Evolutionary conservation across 1,140 invertebrate genomes (phyloP).

Genomic region (Condylostylus longicornis): DNA sequence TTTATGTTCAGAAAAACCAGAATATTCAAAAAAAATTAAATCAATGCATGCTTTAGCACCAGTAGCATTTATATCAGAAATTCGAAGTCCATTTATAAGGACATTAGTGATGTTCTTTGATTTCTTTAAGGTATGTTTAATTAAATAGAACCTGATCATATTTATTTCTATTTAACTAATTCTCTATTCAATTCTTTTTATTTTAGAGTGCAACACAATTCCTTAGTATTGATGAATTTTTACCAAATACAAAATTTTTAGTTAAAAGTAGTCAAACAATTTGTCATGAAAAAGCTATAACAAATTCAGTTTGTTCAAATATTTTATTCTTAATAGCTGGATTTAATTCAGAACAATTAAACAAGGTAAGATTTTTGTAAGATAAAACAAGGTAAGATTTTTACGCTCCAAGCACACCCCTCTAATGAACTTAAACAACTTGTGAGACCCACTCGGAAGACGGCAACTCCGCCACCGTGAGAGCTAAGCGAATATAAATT

Average conservation of each 20-base stretch:
- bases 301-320: constrained; percentile 40
- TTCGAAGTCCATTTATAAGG: constrained; percentile 36
- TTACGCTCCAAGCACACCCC: too few species aligned
- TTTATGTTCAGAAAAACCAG: constrained; percentile 40
- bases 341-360: constrained; percentile 34
- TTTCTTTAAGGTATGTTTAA: constrained; percentile 19
- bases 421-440: not conserved
- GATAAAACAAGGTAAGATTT: not conserved
- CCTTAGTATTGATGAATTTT: constrained; percentile 40
- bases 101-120: constrained; percentile 22
- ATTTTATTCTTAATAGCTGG: constrained; percentile 42
- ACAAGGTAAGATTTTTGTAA: constrained; percentile 22
- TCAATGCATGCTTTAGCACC: constrained; percentile 51
- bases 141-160: too few species aligned
- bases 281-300: constrained; percentile 35
- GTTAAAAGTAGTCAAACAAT: constrained; percentile 33
- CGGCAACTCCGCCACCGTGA: too few species aligned
- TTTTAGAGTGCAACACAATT: constrained; percentile 32
- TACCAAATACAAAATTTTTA: constrained; percentile 36
- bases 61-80: constrained; percentile 43
- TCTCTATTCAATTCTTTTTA: constrained; percentile 3
- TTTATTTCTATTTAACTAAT: constrained; percentile 5
- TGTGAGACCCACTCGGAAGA: not conserved
- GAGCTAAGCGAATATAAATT: not conserved
- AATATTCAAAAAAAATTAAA: constrained; percentile 49